Evolutionary conservation across 2,888 invertebrate species (phyloP).

Genomic region (Scaptomyza cyrtandrae): DNA sequence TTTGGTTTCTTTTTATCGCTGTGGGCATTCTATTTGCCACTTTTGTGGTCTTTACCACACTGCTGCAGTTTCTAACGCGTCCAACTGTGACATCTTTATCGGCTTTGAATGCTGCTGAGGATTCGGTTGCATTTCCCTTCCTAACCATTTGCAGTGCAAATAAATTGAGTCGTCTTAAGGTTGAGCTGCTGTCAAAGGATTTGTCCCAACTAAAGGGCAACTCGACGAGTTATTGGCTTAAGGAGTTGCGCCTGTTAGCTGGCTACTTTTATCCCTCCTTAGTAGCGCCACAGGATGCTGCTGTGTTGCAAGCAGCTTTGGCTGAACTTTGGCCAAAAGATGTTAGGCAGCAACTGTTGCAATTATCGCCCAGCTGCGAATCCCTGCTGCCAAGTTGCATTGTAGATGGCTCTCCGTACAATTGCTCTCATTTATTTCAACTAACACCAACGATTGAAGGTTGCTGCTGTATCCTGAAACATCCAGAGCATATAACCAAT

Average conservation of each 20-base stretch:
- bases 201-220: conserved; percentile 37
- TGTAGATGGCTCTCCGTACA: conserved; percentile 39
- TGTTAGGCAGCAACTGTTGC: conserved; percentile 29
- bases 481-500: conserved; percentile 7
- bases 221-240: conserved; percentile 44
- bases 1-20: conserved; percentile 78
- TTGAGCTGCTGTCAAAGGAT: conserved; percentile 48
- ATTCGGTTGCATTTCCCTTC: conserved; percentile 56
- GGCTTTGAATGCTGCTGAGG: conserved; percentile 13
- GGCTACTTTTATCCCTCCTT: conserved; percentile 58
- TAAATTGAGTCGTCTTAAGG: conserved; percentile 67
- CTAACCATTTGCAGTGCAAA: conserved; percentile 75
- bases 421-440: conserved; percentile 67
- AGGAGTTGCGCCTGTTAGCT: conserved; percentile 58
- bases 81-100: conserved; percentile 72
- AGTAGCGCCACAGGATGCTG: conserved; percentile 27
- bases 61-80: conserved; percentile 68
- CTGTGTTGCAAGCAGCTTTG: conserved; percentile 19
- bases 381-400: conserved; percentile 68
- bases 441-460: conserved; percentile 55
- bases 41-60: conserved; percentile 61
- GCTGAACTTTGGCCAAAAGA: conserved; percentile 12
- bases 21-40: conserved; percentile 66
- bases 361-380: conserved; percentile 72
- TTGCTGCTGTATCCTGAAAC: conserved; percentile 66